phyloP scores from a whole-genome alignment of 2,113 vertebrate genomes.

The Cynoglossus semilaevis region DNA sequence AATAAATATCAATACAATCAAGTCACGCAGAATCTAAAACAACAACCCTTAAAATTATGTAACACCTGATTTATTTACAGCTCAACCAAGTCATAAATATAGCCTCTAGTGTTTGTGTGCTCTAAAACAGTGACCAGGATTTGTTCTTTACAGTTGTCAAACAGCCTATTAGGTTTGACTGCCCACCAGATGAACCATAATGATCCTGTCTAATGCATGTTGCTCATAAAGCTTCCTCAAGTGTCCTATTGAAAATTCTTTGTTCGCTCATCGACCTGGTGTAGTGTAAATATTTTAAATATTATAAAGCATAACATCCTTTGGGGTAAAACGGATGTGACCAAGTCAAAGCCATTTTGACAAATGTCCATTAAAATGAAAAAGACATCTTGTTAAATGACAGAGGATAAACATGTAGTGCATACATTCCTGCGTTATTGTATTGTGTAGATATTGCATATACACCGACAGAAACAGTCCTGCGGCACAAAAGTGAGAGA shows the following conservation, averaged over 20 bases:
- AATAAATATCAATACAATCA: slow-evolving; percentile 83
- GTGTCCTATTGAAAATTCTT: slow-evolving; percentile 16
- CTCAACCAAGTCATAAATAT: slow-evolving; percentile 63
- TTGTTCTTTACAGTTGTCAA: slow-evolving; percentile 37
- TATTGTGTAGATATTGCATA: slow-evolving; percentile 28
- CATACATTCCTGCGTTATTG: slow-evolving; percentile 15
- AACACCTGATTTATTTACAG: slow-evolving; percentile 63
- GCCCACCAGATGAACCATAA: slow-evolving; percentile 28
- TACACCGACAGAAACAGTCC: slow-evolving; percentile 23
- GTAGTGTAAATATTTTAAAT: slow-evolving; percentile 43
- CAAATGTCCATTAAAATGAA: slow-evolving; percentile 33
- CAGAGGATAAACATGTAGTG: slow-evolving; percentile 31
- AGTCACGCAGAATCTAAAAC: slow-evolving; percentile 68
- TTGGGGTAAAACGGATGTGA: slow-evolving; percentile 37
- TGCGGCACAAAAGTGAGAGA: slow-evolving; percentile 34
- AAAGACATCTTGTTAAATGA: slow-evolving; percentile 65
- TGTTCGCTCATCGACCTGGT: slow-evolving; percentile 27
- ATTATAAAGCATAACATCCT: slow-evolving; percentile 36
- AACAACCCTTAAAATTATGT: slow-evolving; percentile 59
- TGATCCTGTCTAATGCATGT: slow-evolving; percentile 14
- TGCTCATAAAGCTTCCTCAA: slow-evolving; percentile 27
- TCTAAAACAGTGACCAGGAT: slow-evolving; percentile 48
- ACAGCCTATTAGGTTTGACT: slow-evolving; percentile 44
- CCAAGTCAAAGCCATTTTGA: slow-evolving; percentile 30
- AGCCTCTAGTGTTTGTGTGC: slow-evolving; percentile 49